Conservation (phyloP, 2,113 vertebrate species). For the Rhadina sibilatrix region DNA sequence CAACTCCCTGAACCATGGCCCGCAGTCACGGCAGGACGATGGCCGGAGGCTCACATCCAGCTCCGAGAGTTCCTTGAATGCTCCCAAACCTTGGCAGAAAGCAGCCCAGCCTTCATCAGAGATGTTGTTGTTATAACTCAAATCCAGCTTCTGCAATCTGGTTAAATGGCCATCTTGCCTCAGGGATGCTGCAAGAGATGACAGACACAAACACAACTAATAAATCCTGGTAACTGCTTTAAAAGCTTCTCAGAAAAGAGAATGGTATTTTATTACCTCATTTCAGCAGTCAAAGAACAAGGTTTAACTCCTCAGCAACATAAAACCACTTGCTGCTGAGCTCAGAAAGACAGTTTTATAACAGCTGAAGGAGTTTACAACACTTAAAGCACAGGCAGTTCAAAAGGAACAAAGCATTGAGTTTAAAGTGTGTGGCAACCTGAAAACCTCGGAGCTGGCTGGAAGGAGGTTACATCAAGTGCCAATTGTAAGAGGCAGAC, state of each 20-base stretch:
- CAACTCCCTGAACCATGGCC: constrained; percentile 78
- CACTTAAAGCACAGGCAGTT: neutral
- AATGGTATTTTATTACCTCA: neutral
- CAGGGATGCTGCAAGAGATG: constrained; percentile 69
- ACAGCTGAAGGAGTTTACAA: neutral
- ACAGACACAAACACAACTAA: neutral
- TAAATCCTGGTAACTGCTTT: neutral
- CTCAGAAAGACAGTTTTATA: neutral
- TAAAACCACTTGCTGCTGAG: neutral
- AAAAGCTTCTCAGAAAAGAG: neutral
- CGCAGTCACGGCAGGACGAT: constrained; percentile 38
- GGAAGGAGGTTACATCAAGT: neutral
- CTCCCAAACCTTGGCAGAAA: constrained; percentile 71
- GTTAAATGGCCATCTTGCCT: constrained; percentile 66
- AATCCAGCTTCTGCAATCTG: constrained; percentile 75
- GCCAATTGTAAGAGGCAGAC: neutral
- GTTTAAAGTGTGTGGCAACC: neutral
- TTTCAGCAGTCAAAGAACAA: neutral
- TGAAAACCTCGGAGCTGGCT: neutral
- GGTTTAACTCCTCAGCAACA: neutral
- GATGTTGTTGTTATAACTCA: constrained; percentile 83
- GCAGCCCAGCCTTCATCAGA: constrained; percentile 74
- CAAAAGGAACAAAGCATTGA: neutral
- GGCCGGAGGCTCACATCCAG: constrained; percentile 84
- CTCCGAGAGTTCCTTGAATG: constrained; percentile 76